Conservation (phyloP, 2,888 invertebrate genomes). For the Bugula neritina region DNA sequence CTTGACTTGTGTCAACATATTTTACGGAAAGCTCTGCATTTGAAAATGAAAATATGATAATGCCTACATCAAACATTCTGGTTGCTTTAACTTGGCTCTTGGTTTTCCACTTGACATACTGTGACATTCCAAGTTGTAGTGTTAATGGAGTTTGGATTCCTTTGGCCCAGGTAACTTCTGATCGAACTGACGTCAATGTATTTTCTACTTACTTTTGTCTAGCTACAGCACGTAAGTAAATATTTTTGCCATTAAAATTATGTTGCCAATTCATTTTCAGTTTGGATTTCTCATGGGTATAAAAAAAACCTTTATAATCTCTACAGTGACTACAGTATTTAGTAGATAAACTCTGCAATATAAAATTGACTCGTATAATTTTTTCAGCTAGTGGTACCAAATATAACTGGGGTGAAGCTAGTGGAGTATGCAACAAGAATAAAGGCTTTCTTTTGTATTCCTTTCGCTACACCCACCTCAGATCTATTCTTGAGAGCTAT, state of each 20-base stretch:
- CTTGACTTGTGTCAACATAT: no score
- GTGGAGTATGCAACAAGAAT: not conserved
- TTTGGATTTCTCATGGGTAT: no score
- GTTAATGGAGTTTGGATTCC: constrained; percentile 9
- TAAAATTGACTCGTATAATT: no score
- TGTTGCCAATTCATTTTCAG: no score
- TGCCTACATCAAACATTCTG: not conserved
- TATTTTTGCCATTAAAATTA: no score
- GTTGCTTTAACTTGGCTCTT: not conserved
- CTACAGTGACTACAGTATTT: no score
- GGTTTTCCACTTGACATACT: not conserved
- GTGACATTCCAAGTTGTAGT: not conserved
- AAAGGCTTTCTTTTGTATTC: constrained; percentile 5
- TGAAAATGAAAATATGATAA: no score
- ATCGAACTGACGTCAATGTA: not conserved
- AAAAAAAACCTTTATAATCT: no score
- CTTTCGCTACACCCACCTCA: not conserved
- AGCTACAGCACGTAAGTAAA: not conserved
- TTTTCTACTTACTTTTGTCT: constrained; percentile 7
- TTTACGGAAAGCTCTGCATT: no score
- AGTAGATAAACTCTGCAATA: no score
- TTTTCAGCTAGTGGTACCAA: not conserved
- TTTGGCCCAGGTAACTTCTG: not conserved
- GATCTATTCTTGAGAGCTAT: not conserved
- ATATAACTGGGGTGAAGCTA: constrained; percentile 5